Percentiles rank a stretch among this genome's conserved stretches.
These are phyloP conservation scores for Pseudobourletiella spinata DNA, from an alignment of 1,140 invertebrate species.

Conservation along the genomic window DNA sequence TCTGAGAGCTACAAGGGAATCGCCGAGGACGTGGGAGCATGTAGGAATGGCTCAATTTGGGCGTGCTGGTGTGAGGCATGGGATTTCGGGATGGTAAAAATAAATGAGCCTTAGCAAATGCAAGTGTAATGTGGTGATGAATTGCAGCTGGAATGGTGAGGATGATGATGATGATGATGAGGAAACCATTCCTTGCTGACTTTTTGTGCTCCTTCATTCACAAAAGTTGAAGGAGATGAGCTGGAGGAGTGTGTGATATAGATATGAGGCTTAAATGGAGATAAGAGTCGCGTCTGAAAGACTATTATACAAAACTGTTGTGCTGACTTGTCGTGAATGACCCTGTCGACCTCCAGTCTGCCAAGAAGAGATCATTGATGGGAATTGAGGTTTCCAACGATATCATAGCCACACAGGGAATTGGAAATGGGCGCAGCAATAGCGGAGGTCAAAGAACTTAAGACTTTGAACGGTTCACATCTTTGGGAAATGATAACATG, in stretches of 20 bases:
- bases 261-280: too few species aligned
- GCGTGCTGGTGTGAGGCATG: too few species aligned
- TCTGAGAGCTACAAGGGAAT: too few species aligned
- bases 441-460: constrained; percentile 7
- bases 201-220: not conserved
- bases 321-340: not conserved
- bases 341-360: constrained; percentile 1
- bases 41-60: too few species aligned
- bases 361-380: not conserved
- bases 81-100: too few species aligned
- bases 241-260: not conserved
- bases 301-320: not conserved
- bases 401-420: not conserved
- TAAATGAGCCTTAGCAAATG: not conserved
- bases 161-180: not conserved
- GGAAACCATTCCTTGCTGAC: not conserved
- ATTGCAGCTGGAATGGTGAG: too few species aligned
- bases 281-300: not conserved
- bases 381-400: not conserved
- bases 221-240: not conserved
- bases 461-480: constrained; percentile 7
- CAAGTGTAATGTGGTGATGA: not conserved
- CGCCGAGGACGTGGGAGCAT: too few species aligned
- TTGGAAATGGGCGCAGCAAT: constrained; percentile 1
- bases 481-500: too few species aligned